Base-by-base conservation (phyloP, 2,888 invertebrate species). In the Nymphalis c-album region DNA sequence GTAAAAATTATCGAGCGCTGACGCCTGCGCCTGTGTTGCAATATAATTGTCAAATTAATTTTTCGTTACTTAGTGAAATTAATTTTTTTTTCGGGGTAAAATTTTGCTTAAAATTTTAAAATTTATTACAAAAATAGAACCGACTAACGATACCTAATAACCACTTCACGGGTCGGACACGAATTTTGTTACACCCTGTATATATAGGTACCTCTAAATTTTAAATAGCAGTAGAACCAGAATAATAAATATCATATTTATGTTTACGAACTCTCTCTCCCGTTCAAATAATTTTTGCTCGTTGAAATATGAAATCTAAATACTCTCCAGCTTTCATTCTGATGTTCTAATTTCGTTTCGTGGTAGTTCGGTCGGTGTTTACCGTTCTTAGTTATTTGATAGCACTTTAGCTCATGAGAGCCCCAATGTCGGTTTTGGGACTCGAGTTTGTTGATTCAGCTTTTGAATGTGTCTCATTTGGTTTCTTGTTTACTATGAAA, bases 361-460 rank as follows among this genome's bases (percentile, higher is more conserved):
- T 35, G 22, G 58, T 64, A 58, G 18, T n/a, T n/a, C 53, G 40
- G 17, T 53, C 53, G 57, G 57, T 10, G 62, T 67, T 70, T 67
- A 62, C 67, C 60, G 59, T 60, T 59, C 53, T 71, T 53, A 59
- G 62, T 65, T 63, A 69, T 69, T 69, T 64, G 69, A 64, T 69
- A 62, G 68, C 57, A 53, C 48, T 69, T 64, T 26, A 59, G 58
- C 48, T 59, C 48, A 22, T 18, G 31, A 55, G 60, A 55, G 53
- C 53, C 46, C 53, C n/a, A 13, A 40, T n/a, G 60, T 48, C 48
- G 69, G 63, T 5, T 26, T 63, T 50, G 57, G 45, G 60, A 18
- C 53, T 31, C 53, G 48, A 45, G 63, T 63, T 57, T 51, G 46
- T 61, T 69, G 51, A 45, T 59, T 31, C 47, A 60, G 55, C 58